Evolutionary conservation across 2,888 invertebrate genomes (phyloP).

Genomic region (Rhingia campestris): DNA sequence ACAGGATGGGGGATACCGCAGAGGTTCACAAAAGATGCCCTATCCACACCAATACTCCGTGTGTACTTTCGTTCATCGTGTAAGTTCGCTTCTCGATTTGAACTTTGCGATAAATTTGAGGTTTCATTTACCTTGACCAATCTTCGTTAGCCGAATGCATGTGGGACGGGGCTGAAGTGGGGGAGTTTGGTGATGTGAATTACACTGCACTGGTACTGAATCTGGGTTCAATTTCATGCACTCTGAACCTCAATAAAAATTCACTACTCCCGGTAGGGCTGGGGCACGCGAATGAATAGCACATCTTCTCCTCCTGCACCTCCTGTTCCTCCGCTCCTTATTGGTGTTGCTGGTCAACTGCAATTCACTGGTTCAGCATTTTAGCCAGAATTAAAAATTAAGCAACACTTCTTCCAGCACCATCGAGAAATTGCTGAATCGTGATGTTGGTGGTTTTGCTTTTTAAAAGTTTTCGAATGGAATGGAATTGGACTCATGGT

Average conservation of each 20-base stretch:
- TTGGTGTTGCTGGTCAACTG: slow-evolving; percentile 3
- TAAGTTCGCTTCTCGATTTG: slow-evolving; percentile 23
- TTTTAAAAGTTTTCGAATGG: neutral
- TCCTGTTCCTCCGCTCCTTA: neutral
- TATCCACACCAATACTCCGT: neutral
- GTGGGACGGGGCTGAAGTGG: neutral
- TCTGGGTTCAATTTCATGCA: slow-evolving; percentile 72
- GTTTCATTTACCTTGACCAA: slow-evolving; percentile 73
- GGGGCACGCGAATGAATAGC: slow-evolving; percentile 8
- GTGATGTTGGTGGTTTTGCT: slow-evolving; percentile 52
- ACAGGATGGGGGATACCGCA: slow-evolving; percentile 53
- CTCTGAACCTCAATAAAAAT: slow-evolving; percentile 69
- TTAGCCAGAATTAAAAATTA: slow-evolving; percentile 65
- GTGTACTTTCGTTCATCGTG: slow-evolving; percentile 6
- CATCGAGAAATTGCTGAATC: slow-evolving; percentile 59
- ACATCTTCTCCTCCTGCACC: slow-evolving; percentile 4
- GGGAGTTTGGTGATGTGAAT: slow-evolving; percentile 26
- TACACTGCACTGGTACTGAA: slow-evolving; percentile 39
- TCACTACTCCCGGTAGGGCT: slow-evolving; percentile 62
- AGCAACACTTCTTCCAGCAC: slow-evolving; percentile 49
- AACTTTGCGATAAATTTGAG: slow-evolving; percentile 69
- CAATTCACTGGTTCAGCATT: slow-evolving; percentile 41
- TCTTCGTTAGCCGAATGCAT: slow-evolving; percentile 45
- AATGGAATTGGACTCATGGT: neutral
- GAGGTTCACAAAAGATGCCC: slow-evolving; percentile 43